Evolutionary conservation across 2,113 vertebrate genomes (phyloP).

Genomic region (Scopus umbretta): DNA sequence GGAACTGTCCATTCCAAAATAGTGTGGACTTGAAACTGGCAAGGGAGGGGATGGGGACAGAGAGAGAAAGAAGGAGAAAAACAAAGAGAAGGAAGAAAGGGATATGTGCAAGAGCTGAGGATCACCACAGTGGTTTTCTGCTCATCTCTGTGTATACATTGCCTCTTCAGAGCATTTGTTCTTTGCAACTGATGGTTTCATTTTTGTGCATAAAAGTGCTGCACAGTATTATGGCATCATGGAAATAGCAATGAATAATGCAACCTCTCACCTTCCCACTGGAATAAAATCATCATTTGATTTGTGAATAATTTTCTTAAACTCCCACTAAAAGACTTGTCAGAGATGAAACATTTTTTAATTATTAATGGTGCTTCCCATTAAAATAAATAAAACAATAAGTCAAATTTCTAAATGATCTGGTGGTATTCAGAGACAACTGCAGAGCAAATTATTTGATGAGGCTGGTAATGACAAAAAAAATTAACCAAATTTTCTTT

Average conservation of each 20-base stretch:
- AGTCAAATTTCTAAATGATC: neutral
- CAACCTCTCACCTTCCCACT: neutral
- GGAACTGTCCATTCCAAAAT: neutral
- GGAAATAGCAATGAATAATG: constrained; percentile 16
- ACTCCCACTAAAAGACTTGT: neutral
- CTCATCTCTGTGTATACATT: neutral
- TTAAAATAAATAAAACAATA: constrained; percentile 32
- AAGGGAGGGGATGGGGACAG: too few relatives aligned
- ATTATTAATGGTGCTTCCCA: neutral
- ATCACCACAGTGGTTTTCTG: neutral
- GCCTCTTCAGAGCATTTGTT: neutral
- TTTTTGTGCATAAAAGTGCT: neutral
- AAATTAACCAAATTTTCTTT: neutral
- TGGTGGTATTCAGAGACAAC: neutral
- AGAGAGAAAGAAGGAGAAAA: neutral
- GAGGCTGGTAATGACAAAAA: neutral
- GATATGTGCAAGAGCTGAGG: neutral
- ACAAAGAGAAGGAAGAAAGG: neutral
- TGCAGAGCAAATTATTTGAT: neutral
- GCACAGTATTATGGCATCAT: neutral
- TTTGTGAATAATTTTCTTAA: constrained; percentile 24
- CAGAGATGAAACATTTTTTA: neutral
- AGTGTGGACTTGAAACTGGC: neutral
- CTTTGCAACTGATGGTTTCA: neutral
- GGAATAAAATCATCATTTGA: neutral